phyloP scores from a whole-genome alignment of 2,113 vertebrate species.

The Puntigrus tetrazona region DNA sequence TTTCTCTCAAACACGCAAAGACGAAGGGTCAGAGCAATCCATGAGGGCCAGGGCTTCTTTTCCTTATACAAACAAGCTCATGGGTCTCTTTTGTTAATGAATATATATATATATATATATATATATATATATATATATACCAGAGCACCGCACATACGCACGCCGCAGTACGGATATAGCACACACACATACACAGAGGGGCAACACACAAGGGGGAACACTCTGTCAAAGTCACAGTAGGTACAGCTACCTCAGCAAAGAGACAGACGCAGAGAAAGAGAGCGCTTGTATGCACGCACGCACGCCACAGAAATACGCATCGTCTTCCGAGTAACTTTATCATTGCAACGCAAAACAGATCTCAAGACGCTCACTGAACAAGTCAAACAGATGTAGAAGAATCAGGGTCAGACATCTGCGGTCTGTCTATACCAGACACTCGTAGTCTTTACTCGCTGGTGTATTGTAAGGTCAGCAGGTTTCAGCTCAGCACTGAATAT shows the following conservation, averaged over 20 bases:
- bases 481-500: conserved; percentile 48
- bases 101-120: no score
- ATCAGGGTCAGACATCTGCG: background rate
- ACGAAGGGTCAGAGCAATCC: background rate
- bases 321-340: background rate
- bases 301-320: background rate
- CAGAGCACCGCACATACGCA: conserved; percentile 34
- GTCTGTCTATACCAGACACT: no score
- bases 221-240: conserved; percentile 80
- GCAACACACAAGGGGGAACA: conserved; percentile 60
- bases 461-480: conserved; percentile 51
- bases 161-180: conserved; percentile 36
- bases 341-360: background rate
- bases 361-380: background rate
- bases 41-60: background rate
- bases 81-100: background rate
- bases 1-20: background rate
- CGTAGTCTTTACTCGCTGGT: conserved; percentile 14
- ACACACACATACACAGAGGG: conserved; percentile 50
- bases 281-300: conserved; percentile 1
- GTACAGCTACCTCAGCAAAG: conserved; percentile 78
- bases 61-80: conserved; percentile 32
- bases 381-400: background rate
- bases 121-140: no score
- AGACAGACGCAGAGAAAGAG: conserved; percentile 43